Conservation (phyloP, 2,797 vertebrate genomes). For the Cossypha heuglini region DNA sequence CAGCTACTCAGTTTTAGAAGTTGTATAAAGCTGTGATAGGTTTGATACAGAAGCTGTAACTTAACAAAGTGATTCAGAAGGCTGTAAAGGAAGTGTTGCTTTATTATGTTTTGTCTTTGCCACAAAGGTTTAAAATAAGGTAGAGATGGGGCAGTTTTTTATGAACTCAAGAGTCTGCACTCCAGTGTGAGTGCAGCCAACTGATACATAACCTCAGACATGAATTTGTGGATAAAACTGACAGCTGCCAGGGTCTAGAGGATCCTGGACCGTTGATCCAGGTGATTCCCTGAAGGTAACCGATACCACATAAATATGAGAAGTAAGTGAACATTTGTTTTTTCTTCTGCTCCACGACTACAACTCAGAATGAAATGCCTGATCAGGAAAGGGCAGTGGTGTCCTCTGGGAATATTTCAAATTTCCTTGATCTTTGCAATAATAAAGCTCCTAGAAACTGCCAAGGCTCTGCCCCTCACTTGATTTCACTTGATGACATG, state of each 20-base stretch:
- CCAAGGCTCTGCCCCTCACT: background rate
- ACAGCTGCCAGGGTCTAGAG: background rate
- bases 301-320: rapidly evolving
- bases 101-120: background rate
- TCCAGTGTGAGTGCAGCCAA: background rate
- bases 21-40: background rate
- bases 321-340: background rate
- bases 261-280: background rate
- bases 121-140: background rate
- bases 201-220: rapidly evolving
- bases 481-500: background rate
- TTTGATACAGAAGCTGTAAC: background rate
- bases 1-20: background rate
- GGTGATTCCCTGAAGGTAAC: background rate
- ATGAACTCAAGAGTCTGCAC: background rate
- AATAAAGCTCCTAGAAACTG: background rate
- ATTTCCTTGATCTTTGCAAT: background rate
- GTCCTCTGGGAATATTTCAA: background rate
- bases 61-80: background rate
- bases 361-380: background rate
- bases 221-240: background rate
- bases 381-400: background rate
- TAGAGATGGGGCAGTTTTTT: background rate
- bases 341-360: background rate
- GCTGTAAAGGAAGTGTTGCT: background rate